Conservation (phyloP, 2,113 vertebrate genomes). For the Mugil cephalus region DNA sequence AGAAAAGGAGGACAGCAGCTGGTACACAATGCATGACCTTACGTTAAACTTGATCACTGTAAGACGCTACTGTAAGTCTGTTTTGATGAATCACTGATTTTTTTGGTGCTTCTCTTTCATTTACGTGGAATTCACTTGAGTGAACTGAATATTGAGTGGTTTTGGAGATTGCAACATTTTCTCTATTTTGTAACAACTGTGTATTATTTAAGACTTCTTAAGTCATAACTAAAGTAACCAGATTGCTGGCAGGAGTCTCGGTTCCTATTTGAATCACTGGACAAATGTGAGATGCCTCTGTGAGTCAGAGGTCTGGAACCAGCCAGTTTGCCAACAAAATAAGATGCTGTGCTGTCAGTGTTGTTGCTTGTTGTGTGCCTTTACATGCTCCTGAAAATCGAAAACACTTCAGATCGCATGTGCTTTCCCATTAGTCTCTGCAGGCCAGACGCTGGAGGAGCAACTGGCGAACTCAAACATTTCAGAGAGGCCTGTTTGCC, state of each 20-base stretch:
- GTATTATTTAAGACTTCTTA: no score
- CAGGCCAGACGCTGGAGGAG: slow-evolving; percentile 40
- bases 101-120: no score
- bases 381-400: background rate
- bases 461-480: background rate
- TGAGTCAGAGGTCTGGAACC: background rate
- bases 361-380: background rate
- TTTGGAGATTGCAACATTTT: no score
- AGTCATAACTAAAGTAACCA: no score
- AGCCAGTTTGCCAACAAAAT: no score
- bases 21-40: slow-evolving; percentile 35
- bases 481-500: background rate
- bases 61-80: background rate
- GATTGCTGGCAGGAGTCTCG: no score
- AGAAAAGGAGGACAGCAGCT: slow-evolving; percentile 48
- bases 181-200: no score
- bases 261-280: background rate
- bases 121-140: no score
- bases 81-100: background rate
- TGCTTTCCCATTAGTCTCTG: background rate
- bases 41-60: background rate
- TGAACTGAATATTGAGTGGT: no score
- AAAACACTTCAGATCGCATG: background rate
- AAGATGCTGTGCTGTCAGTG: no score
- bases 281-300: background rate